phyloP scores from a whole-genome alignment of 2,888 invertebrate genomes.

The Plebejus melissa region DNA sequence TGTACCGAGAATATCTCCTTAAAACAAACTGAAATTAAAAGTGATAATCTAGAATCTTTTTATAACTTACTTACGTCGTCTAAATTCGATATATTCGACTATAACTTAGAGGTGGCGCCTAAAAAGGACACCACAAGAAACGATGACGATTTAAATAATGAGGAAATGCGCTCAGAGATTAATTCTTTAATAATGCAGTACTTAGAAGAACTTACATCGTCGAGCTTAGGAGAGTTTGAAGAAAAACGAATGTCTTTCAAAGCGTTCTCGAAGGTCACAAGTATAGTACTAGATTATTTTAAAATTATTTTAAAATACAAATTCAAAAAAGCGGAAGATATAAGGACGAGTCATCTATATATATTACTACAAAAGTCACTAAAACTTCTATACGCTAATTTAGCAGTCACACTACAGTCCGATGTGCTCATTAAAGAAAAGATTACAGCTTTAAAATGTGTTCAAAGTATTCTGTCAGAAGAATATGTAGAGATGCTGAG shows the following conservation, averaged over 20 bases:
- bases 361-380: conserved; percentile 44
- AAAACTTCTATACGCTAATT: conserved; percentile 43
- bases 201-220: conserved; percentile 42
- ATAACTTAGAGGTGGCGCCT: conserved; percentile 38
- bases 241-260: conserved; percentile 41
- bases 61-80: neutral
- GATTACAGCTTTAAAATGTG: conserved; percentile 45
- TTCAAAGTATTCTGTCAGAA: conserved; percentile 47
- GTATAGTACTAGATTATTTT: conserved; percentile 47
- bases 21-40: neutral
- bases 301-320: conserved; percentile 50
- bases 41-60: neutral
- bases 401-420: conserved; percentile 46
- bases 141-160: conserved; percentile 28
- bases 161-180: conserved; percentile 42
- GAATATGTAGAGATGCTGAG: conserved; percentile 49
- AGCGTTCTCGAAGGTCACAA: conserved; percentile 47
- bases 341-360: conserved; percentile 44
- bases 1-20: conserved; percentile 51
- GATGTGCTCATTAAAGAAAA: conserved; percentile 47
- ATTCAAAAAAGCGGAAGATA: conserved; percentile 41
- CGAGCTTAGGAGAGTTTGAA: conserved; percentile 38
- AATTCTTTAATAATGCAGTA: conserved; percentile 44
- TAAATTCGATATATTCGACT: conserved; percentile 46
- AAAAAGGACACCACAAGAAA: conserved; percentile 21